phyloP scores from a whole-genome alignment of 1,140 invertebrate genomes.

The Arctopsyche grandis region DNA sequence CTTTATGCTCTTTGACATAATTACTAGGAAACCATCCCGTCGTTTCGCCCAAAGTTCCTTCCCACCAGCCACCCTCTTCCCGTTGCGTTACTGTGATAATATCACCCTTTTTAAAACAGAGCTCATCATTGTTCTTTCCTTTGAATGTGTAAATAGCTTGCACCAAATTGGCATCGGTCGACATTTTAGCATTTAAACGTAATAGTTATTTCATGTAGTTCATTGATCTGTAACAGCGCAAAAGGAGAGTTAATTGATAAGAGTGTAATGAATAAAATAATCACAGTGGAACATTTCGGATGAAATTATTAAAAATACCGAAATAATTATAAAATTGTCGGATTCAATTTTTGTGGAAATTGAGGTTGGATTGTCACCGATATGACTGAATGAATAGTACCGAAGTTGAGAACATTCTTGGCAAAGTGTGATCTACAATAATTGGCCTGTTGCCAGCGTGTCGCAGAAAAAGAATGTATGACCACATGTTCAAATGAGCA shows the following conservation, averaged over 20 bases:
- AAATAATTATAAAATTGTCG: too few relatives aligned
- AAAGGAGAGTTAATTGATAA: too few relatives aligned
- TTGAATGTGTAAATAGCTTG: constrained; percentile 93
- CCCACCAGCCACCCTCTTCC: constrained; percentile 97
- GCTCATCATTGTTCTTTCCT: constrained; percentile 96
- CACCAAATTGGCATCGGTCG: constrained; percentile 77
- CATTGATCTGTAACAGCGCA: constrained; percentile 39
- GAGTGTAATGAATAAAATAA: too few relatives aligned
- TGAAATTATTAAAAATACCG: too few relatives aligned
- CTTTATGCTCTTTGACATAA: constrained; percentile 92
- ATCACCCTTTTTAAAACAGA: constrained; percentile 96
- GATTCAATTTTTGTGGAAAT: too few relatives aligned
- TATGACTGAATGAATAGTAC: constrained; percentile 4
- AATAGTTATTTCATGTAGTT: background rate
- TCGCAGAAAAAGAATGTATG: constrained; percentile 33
- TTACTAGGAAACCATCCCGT: constrained; percentile 99
- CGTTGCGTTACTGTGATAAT: constrained; percentile 94
- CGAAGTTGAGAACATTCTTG: constrained; percentile 30
- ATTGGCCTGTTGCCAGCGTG: constrained; percentile 25
- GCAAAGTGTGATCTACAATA: constrained; percentile 19
- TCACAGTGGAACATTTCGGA: too few relatives aligned
- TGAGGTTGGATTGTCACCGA: background rate
- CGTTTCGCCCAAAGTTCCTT: constrained; percentile 92
- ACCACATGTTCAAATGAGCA: constrained; percentile 3
- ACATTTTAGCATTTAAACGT: constrained; percentile 61